Base-by-base conservation (phyloP, 2,888 invertebrate species). In the Augochlorella aurata region DNA sequence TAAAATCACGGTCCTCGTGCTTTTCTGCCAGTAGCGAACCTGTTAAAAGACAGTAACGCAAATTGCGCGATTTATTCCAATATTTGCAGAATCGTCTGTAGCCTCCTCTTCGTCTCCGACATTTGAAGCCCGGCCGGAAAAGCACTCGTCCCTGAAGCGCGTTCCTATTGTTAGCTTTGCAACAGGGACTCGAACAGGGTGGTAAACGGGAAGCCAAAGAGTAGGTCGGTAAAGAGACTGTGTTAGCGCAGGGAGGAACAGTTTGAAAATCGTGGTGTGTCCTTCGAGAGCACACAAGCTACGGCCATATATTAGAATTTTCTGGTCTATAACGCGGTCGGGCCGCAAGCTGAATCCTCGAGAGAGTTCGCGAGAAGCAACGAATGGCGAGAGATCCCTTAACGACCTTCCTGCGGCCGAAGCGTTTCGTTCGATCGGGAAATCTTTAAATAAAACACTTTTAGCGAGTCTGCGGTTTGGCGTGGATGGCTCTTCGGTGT, bases 391-490 rank as follows among this genome's bases (percentile, higher is more conserved):
- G 81, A 86, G 82, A 81, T 86, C 82, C 83, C 83, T 83, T 84
- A 83, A 80, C 87, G 85, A 84, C 82, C 81, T 85, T 83, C 78
- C 66, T 77, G 82, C 80, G 81, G 72, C 72, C 50, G 71, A 54
- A 61, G 78, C 67, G 66, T 67, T 79, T 52, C 67, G 66, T 58
- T 18, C 79, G 77, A 72, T 21, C 81, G 72, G 66, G 77, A 77
- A 85, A 87, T 85, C 83, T 81, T 86, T 82, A 84, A 86, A 86
- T 86, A 81, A 86, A 87, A 86, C 83, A 83, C 83, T 82, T 85
- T 81, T 79, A 77, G 77, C 84, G 70, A 54, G 72, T 68, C 81
- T 61, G 73, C 67, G 76, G 78, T 77, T 78, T 78, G 77, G 71
- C 82, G 86, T 83, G 85, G 87, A 87, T 84, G 87, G 83, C 82